These are phyloP conservation scores for Ophraella communa DNA, from an alignment of 2,888 invertebrate species.

Conservation along the genomic window DNA sequence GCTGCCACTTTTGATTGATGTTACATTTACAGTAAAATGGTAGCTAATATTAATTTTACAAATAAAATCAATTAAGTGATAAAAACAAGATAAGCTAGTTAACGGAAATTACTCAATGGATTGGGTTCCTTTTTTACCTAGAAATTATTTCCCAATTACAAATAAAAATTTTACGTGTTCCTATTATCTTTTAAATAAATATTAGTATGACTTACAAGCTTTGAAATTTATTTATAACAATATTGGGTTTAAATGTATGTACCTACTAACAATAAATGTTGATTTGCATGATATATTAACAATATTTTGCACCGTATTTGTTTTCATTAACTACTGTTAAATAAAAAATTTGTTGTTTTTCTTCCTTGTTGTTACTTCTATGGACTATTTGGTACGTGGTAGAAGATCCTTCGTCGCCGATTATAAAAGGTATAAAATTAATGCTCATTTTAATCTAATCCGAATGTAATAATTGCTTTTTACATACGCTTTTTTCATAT, in stretches of 20 bases:
- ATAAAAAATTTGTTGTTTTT: conserved; percentile 45
- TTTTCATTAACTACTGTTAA: conserved; percentile 39
- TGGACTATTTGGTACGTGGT: conserved; percentile 46
- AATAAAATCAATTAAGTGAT: too few relatives aligned
- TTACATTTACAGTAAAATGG: too few relatives aligned
- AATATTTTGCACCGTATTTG: conserved; percentile 21
- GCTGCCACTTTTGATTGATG: background rate
- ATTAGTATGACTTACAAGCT: background rate
- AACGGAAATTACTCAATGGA: too few relatives aligned
- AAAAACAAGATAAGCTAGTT: too few relatives aligned
- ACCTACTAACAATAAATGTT: conserved; percentile 2
- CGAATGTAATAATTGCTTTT: conserved; percentile 3
- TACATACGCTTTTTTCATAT: conserved; percentile 6
- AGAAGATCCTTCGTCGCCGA: conserved; percentile 52
- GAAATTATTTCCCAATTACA: too few relatives aligned
- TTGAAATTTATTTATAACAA: background rate
- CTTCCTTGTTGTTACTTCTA: conserved; percentile 45
- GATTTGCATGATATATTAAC: background rate
- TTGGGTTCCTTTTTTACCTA: too few relatives aligned
- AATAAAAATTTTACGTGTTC: background rate
- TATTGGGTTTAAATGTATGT: background rate
- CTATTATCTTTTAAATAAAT: background rate
- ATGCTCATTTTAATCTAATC: conserved; percentile 33
- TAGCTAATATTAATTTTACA: too few relatives aligned
- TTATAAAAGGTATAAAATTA: conserved; percentile 52